Base-by-base conservation (phyloP, 37 sponge, comb jelly and placozoan species). In the Beroe ovata region DNA sequence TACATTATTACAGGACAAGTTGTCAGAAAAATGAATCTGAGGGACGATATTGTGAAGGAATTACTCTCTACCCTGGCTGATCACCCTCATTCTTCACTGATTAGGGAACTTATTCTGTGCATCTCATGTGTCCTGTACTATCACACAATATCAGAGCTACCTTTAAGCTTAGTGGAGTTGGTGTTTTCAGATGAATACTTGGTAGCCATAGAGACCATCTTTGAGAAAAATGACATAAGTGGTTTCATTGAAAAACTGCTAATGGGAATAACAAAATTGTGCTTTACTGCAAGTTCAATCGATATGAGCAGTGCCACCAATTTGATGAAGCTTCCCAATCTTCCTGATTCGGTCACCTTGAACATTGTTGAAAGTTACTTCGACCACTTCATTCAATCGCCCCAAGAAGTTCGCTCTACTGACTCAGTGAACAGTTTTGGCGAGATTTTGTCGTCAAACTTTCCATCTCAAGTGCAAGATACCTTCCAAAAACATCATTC, bases 181-280 rank as follows among this genome's bases (percentile, higher is more conserved):
- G 8, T 77, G n/a, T 25, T 77, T 20, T 29, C 16, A 21, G 47
- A 77, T 4, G 18, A 77, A 28, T 77, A 39, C 25, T 0, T 77
- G n/a, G 6, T 42, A 1, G 23, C 54, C 1, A 1, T 77, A 36
- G 42, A 21, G 1, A 3, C 25, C 29, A 77, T 77, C 33, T 30
- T 34, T 37, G 69, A 66, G 36, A 77, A 39, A n/a, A 77, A 77
- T 22, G 84, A 77, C 21, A 77, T 77, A 42, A 41, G 84, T 23
- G 84, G 54, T n/a, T 23, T 77, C n/a, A 39, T 42, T 21, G 38
- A 42, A 20, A 35, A 39, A 21, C n/a, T 77, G 8, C 84, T 77
- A 8, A 26, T 42, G 28, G 41, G 54, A 32, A 28, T 33, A 26
- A 1, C 33, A 19, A 21, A 42, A 11, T 28, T 42, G 6, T 42